A percentile compares a stretch with the other conserved stretches of the same genome.
These are phyloP conservation scores for Conus ventricosus DNA, from an alignment of 1,140 invertebrate genomes.

Conservation along the genomic window DNA sequence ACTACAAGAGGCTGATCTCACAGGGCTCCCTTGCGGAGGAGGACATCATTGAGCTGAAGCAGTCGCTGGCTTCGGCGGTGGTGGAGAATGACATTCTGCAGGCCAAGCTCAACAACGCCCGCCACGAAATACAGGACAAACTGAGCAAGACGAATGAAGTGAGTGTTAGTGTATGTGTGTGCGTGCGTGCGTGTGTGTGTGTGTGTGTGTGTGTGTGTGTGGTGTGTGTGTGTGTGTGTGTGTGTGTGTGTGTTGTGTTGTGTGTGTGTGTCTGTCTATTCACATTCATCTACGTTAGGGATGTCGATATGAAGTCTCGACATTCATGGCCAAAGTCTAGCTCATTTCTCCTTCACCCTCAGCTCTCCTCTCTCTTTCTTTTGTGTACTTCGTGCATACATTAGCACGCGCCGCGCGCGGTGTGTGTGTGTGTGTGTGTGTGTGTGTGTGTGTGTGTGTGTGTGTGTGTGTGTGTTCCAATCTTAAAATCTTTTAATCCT, in stretches of 20 bases:
- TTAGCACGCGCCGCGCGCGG: too few species aligned
- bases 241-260: too few species aligned
- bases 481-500: too few species aligned
- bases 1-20: constrained; percentile 55
- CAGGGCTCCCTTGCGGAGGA: constrained; percentile 47
- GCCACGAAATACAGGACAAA: constrained; percentile 63
- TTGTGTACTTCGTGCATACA: neutral
- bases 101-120: constrained; percentile 65
- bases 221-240: too few species aligned
- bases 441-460: neutral
- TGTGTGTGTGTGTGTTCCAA: too few species aligned
- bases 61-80: constrained; percentile 62
- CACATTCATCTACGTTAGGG: too few species aligned
- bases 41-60: constrained; percentile 67
- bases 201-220: too few species aligned
- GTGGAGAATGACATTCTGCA: constrained; percentile 68
- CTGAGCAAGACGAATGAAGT: constrained; percentile 66
- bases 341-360: too few species aligned
- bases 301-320: too few species aligned
- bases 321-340: too few species aligned
- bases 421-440: constrained; percentile 4
- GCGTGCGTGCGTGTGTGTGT: too few species aligned
- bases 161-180: neutral
- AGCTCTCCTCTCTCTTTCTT: neutral
- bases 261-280: too few species aligned